Evolutionary conservation across 2,888 invertebrate species (phyloP), one percentile per base, ranked within the genome.

Genomic region (Polymixis lichenea): DNA sequence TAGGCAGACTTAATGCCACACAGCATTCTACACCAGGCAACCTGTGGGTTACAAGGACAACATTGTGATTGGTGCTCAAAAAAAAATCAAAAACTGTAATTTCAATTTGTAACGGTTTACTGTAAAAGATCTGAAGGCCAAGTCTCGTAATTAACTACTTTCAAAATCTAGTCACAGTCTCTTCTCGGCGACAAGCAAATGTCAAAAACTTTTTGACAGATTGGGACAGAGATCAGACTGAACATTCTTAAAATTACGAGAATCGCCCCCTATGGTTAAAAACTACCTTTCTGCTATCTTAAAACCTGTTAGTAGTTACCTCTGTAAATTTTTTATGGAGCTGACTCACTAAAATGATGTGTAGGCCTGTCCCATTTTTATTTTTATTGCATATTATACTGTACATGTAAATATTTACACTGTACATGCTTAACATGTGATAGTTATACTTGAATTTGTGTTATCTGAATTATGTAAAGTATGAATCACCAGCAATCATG

Each of bases 401-500:
- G 11, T 28, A 38, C 13, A 78, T 28, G 55, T 32, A 56, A 72
- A 72, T 55, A 46, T 19, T 53, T 58, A 53, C 53, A 72, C 28
- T 53, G 46, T 17, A 53, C n/a, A n/a, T 55, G 55, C 55, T 32
- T 53, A 49, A 51, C 43, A 53, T 32, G 60, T 46, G 32, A 64
- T 64, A 65, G n/a, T 32, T 49, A 2, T 78, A 55, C 72, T 61
- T 72, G 58, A 28, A 72, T 25, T 55, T 60, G 15, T 58, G 15
- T 62, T 78, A 78, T 64, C 62, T 51, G 1, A 56, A 51, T 15
- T 51, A 32, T n/a, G 43, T 13, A 9, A 38, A 77, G 2, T 51
- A 62, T 70, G 78, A 78, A 46, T 71, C 77, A 78, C 58, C 19
- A 58, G 56, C 17, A 60, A n/a, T 28, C 13, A n/a, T n/a, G n/a